A percentile compares a stretch with the other conserved stretches of the same genome.
Evolutionary conservation across 1,140 invertebrate genomes (phyloP).

Genomic region (Trichonephila clavata): DNA sequence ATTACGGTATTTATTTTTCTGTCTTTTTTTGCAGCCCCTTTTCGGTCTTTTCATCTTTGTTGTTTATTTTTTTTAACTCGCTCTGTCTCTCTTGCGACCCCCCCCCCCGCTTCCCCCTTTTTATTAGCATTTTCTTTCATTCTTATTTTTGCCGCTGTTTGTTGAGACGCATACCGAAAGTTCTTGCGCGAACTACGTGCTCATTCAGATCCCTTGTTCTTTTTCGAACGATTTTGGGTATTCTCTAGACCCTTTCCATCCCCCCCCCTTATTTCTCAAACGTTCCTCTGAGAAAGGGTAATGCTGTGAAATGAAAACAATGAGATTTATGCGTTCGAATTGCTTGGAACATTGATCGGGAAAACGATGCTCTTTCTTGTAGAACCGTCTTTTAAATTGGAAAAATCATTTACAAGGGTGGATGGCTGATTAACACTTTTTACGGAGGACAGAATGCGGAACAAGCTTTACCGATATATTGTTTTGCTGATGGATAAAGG

Average conservation of each 20-base stretch:
- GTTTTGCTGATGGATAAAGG: no score
- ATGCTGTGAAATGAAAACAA: conserved; percentile 67
- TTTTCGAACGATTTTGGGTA: conserved; percentile 44
- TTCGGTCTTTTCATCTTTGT: conserved; percentile 7
- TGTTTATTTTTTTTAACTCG: conserved; percentile 29
- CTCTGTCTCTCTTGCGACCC: conserved; percentile 4
- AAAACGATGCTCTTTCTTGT: conserved; percentile 30
- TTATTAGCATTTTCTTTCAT: neutral
- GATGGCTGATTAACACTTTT: neutral
- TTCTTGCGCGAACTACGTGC: conserved; percentile 50
- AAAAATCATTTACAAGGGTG: conserved; percentile 16
- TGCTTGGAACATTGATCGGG: conserved; percentile 41
- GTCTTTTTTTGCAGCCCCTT: conserved; percentile 33
- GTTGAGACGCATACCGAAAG: conserved; percentile 47
- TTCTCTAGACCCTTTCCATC: neutral
- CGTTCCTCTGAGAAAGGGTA: conserved; percentile 41
- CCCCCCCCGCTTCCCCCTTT: neutral
- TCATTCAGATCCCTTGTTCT: conserved; percentile 46
- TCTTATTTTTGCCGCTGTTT: conserved; percentile 45
- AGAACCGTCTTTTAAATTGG: conserved; percentile 7
- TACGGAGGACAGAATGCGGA: neutral
- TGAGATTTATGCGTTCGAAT: conserved; percentile 50
- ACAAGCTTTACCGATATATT: no score
- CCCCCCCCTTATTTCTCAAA: neutral
- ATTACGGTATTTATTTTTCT: conserved; percentile 74